Evolutionary conservation across 2,113 vertebrate species (phyloP), one percentile per base, ranked within the genome.

Genomic region (Lonchura striata): DNA sequence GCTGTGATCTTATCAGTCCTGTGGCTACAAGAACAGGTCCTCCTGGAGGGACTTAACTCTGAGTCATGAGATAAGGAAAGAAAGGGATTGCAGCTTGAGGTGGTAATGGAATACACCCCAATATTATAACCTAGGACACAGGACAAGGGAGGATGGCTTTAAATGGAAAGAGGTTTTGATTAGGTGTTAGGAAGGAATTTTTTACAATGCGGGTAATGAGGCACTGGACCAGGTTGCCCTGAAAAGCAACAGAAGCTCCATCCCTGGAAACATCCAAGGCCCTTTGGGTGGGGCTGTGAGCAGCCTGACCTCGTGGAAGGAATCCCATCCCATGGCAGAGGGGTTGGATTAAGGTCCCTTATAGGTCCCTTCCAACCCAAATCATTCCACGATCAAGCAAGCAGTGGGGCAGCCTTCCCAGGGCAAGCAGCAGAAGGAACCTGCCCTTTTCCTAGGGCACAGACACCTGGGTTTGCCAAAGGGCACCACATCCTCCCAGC

Each of bases 191-290:
- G 35, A 49, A 17, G 15, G 33, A 13, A 2, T 42, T 9, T 31
- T 69, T 53, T 37, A 22, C 0, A 0, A 2, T 11, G 6, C 42
- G 15, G n/a, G 6, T 19, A 9, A 37, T 11, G 27, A 77, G 18
- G 41, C 31, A 42, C 10, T 70, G 49, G n/a, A 42, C 49, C 7
- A 56, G 8, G 10, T 14, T 56, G 3, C 15, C 8, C 35, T 2
- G 6, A 28, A 35, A 49, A 35, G 35, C 1, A 18, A 2, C 4
- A 21, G 31, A 13, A 63, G 18, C 15, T 13, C 25, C 35, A 50
- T 39, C 19, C 35, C 18, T 37, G 42, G 22, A 28, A 70, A 24
- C 7, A 49, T 20, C 20, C 12, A 20, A 33, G 15, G 35, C 31
- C 12, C 0, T 35, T 8, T 47, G 20, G 16, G 4, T 19, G 20